Evolutionary conservation across 2,888 invertebrate species (phyloP).

Genomic region (Uloborus plumipes): DNA sequence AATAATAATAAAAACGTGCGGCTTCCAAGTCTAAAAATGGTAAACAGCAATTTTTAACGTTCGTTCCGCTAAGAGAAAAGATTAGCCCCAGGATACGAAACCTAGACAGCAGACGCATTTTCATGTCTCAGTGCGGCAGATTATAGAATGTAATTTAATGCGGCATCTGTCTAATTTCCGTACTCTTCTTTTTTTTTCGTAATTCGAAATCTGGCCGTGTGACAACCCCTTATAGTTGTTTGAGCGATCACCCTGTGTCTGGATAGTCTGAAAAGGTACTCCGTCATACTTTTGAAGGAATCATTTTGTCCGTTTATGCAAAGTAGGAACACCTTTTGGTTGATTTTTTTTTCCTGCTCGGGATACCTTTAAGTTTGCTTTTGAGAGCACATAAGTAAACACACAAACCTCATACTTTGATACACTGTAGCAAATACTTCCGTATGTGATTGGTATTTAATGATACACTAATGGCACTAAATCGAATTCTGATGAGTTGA

Average conservation of each 20-base stretch:
- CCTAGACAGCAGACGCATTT: slow-evolving; percentile 50
- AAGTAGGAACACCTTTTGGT: no score
- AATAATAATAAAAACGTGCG: no score
- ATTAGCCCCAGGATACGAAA: slow-evolving; percentile 28
- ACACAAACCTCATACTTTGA: neutral
- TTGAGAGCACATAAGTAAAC: no score
- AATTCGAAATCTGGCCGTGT: slow-evolving; percentile 18
- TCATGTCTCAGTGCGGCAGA: slow-evolving; percentile 24
- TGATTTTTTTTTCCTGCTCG: no score
- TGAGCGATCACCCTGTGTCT: slow-evolving; percentile 33
- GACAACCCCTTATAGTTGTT: slow-evolving; percentile 33
- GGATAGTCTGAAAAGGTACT: neutral
- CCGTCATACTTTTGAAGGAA: no score
- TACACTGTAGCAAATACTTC: slow-evolving; percentile 34
- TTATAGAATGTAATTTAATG: slow-evolving; percentile 40
- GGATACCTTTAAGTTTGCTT: no score
- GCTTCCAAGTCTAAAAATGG: no score
- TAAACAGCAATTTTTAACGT: no score
- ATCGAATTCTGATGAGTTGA: slow-evolving; percentile 7
- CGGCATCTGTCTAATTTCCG: slow-evolving; percentile 8
- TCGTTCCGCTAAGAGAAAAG: no score
- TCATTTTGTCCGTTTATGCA: no score
- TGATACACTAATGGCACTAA: slow-evolving; percentile 36
- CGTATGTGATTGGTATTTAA: slow-evolving; percentile 4
- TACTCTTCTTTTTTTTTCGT: slow-evolving; percentile 9